Conservation (phyloP, 2,888 invertebrate species). For the Gonocerus acuteangulatus region DNA sequence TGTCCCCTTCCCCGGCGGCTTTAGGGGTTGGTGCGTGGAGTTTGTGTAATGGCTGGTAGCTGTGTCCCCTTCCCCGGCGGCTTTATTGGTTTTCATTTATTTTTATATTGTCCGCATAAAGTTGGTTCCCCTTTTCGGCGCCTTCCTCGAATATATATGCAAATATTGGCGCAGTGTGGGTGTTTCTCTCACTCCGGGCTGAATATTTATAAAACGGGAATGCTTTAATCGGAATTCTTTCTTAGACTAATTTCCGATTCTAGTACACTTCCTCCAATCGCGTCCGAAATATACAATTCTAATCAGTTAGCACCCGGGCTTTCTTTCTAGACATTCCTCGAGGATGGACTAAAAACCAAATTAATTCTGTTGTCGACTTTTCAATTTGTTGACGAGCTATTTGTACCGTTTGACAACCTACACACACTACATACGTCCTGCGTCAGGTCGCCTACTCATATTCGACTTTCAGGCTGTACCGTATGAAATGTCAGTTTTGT, state of each 20-base stretch:
- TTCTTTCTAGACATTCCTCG: no score
- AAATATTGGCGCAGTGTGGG: slow-evolving; percentile 30
- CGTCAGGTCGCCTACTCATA: no score
- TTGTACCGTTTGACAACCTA: no score
- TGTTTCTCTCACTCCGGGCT: slow-evolving; percentile 16
- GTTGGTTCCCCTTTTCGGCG: slow-evolving; percentile 22
- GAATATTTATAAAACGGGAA: slow-evolving; percentile 33
- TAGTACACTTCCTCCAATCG: no score
- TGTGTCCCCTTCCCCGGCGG: slow-evolving; percentile 22
- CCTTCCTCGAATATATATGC: slow-evolving; percentile 36
- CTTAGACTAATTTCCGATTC: slow-evolving; percentile 12
- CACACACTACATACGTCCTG: no score
- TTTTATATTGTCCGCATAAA: slow-evolving; percentile 37
- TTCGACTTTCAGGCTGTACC: no score
- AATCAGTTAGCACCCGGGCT: no score
- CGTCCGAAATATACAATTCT: no score
- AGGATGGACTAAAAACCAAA: no score
- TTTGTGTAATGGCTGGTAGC: slow-evolving; percentile 18
- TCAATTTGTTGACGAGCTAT: no score
- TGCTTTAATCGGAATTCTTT: slow-evolving; percentile 7
- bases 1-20: neutral
- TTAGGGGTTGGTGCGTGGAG: slow-evolving; percentile 4
- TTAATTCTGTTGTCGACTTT: no score
- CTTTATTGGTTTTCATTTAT: slow-evolving; percentile 38
- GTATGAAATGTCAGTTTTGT: no score